Evolutionary conservation across 2,888 invertebrate species (phyloP).

Genomic region (Pseudoips prasinana): DNA sequence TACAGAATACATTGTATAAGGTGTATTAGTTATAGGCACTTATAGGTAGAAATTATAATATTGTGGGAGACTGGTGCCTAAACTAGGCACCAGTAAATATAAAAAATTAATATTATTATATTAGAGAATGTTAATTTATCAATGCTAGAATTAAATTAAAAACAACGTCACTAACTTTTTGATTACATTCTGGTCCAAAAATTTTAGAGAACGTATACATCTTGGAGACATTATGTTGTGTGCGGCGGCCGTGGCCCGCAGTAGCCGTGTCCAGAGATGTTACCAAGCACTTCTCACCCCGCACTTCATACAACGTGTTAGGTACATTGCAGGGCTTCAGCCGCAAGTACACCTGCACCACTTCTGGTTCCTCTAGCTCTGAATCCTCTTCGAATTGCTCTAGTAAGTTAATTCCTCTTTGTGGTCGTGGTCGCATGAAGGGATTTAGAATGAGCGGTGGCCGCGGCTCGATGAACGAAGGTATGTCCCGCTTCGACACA

Average conservation of each 20-base stretch:
- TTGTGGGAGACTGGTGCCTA: no score
- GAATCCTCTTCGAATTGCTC: constrained; percentile 66
- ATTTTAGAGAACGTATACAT: constrained; percentile 73
- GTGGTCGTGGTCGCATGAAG: constrained; percentile 69
- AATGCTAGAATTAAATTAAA: no score
- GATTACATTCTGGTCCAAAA: constrained; percentile 56
- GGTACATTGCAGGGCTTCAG: constrained; percentile 67
- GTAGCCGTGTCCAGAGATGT: constrained; percentile 65
- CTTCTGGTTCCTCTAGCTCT: constrained; percentile 59
- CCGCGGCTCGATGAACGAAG: constrained; percentile 73
- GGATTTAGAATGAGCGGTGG: constrained; percentile 72
- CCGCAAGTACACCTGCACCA: constrained; percentile 78
- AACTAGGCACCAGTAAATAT: no score
- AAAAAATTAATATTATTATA: no score
- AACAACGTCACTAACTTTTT: constrained; percentile 70
- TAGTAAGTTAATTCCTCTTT: constrained; percentile 66
- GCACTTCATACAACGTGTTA: constrained; percentile 63
- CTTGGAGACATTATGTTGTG: constrained; percentile 71
- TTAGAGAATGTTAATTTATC: no score
- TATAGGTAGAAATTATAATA: no score
- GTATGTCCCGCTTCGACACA: constrained; percentile 55
- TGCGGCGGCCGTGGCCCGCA: constrained; percentile 64
- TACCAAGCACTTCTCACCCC: constrained; percentile 59
- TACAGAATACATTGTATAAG: no score
- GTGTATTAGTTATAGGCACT: no score